Evolutionary conservation across 2,888 invertebrate genomes (phyloP), one percentile per base, ranked within the genome.

Genomic region (Agonum fuliginosum): DNA sequence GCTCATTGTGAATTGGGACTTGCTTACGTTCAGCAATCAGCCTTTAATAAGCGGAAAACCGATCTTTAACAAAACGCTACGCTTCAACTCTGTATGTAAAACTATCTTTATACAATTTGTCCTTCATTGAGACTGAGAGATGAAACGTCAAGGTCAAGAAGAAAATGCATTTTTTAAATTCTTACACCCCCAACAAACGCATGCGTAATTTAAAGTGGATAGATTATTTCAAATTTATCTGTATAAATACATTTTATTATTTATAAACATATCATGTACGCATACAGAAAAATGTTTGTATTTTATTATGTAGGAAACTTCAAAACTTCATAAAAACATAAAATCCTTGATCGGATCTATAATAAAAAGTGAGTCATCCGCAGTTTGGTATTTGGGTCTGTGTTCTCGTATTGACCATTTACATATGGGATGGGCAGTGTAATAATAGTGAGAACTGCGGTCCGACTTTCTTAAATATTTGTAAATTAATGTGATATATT

Each of bases 371-470:
- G 54, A 54, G 54, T 54, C 54, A 54, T 48, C 20, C 22, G 58
- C 22, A 58, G 14, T 10, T 30, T 30, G 12, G 14, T 3, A 27
- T 10, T 30, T 30, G 12, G 14, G 14, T 1, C 30, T 3, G 20
- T 46, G 46, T n/a, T n/a, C n/a, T 30, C 3, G 30, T 54, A 22
- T 54, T 54, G 54, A 54, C 54, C 22, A 54, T 54, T 24, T n/a
- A 54, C 17, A 19, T 19, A 48, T 17, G 48, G 54, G 54, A 54
- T 48, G 54, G 54, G 54, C n/a, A n/a, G n/a, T n/a, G n/a, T n/a
- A n/a, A n/a, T n/a, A 54, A 24, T 19, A 3, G 17, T 46, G n/a
- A 14, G 12, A 17, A 46, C 14, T 46, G 12, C 14, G 17, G 3
- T 8, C 17, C 17, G 3, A 43, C 20, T 19, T 8, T 0, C 24